Percentiles rank a stretch among this genome's conserved stretches.
phyloP scores from a whole-genome alignment of 1,140 invertebrate genomes.

The Bombus superbus region DNA sequence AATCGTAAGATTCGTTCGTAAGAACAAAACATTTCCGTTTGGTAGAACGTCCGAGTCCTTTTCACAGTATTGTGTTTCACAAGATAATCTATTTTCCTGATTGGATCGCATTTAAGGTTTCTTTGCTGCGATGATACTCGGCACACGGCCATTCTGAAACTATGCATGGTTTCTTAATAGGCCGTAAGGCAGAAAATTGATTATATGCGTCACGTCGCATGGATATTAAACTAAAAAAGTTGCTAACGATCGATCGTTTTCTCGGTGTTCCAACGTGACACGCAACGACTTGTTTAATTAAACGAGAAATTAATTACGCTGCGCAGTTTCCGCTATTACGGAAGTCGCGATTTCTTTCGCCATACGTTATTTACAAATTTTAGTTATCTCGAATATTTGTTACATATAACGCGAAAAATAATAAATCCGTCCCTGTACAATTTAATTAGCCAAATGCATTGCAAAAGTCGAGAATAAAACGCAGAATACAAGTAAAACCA shows the following conservation, averaged over 20 bases:
- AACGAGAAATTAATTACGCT: slow-evolving; percentile 18
- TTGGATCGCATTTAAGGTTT: not conserved
- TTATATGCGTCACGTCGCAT: not conserved
- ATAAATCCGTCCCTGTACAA: no score
- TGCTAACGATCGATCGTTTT: not conserved
- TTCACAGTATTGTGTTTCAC: not conserved
- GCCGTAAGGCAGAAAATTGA: not conserved
- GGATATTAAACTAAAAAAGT: not conserved
- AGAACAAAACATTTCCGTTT: not conserved
- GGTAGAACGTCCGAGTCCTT: not conserved
- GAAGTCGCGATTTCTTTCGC: not conserved
- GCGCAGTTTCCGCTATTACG: not conserved
- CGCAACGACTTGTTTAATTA: slow-evolving; percentile 9
- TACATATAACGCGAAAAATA: no score
- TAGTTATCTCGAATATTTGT: no score
- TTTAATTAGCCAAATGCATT: no score
- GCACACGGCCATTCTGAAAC: not conserved
- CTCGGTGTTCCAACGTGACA: not conserved
- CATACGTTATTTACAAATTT: not conserved
- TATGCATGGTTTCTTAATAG: not conserved
- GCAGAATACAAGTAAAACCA: no score
- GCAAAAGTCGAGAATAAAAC: not conserved
- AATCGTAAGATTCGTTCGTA: not conserved
- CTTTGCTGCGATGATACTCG: not conserved
- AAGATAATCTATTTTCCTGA: not conserved